Conservation (phyloP, 2,797 vertebrate genomes). For the Muraenolepis orangiensis region DNA sequence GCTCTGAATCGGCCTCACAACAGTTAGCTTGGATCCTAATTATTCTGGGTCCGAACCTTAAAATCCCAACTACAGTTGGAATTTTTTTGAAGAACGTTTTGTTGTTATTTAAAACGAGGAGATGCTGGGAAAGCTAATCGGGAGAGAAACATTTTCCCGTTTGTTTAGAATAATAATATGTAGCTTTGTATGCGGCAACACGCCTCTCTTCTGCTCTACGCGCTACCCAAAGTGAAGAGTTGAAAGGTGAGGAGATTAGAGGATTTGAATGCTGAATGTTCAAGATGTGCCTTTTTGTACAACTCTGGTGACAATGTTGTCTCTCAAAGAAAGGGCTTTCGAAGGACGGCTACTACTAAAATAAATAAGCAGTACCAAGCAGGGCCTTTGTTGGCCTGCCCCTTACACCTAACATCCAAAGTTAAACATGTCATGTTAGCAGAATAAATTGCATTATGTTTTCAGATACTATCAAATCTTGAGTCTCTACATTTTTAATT, state of each 20-base stretch:
- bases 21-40: neutral
- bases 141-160: neutral
- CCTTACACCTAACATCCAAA: constrained; percentile 58
- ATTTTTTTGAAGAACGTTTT: too few species aligned
- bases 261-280: neutral
- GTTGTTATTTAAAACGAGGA: neutral
- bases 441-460: constrained; percentile 79
- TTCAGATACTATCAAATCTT: constrained; percentile 74
- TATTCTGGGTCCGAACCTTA: neutral
- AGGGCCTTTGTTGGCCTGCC: constrained; percentile 44
- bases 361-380: constrained; percentile 51
- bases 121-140: neutral
- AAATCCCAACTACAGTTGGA: neutral
- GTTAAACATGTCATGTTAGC: constrained; percentile 74
- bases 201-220: neutral
- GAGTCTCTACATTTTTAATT: constrained; percentile 79
- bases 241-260: neutral
- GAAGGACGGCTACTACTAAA: neutral
- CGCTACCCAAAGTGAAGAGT: neutral
- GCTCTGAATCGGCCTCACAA: neutral
- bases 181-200: neutral
- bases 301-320: neutral
- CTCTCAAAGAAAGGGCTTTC: neutral
- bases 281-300: neutral
- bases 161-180: neutral